Base-by-base conservation (phyloP, 2,888 invertebrate genomes). In the Phrixothrix hirtus region DNA sequence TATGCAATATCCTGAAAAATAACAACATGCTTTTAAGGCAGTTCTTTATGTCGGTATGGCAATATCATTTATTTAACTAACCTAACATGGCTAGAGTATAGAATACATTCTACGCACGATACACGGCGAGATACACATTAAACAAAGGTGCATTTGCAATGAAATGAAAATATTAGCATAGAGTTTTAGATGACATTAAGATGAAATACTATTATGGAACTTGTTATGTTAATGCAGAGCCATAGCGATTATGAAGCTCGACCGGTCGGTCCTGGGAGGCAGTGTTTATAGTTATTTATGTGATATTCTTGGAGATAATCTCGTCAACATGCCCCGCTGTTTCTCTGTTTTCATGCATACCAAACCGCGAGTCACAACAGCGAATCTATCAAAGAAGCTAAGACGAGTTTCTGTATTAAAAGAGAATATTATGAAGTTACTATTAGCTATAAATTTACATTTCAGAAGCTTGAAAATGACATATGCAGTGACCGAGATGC, bases 121-220 rank as follows among this genome's bases (percentile, higher is more conserved):
- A 55, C 55, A 55, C 48, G 43, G 38, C 51, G 55, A 41, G 59
- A 59, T 59, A 57, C 54, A 70, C 65, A 68, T 70, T 60, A 68
- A 71, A 73, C 72, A 73, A 73, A 74, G 73, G 66, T 67, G 69
- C 70, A 71, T 73, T 74, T 65, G 71, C 74, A 71, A 69, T 65
- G 69, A 69, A 70, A 72, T 65, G 72, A 67, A 71, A 72, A 66
- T 74, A 75, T 74, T 74, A 74, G 72, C 75, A 74, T 75, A 74
- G 67, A 69, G 69, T 73, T 74, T 74, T 74, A 75, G 75, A 75
- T 75, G 74, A 74, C 74, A 73, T 69, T 70, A 67, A 69, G 72
- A 76, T 75, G 76, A 76, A 75, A 75, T 75, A 75, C 64, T 66
- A 69, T 66, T 68, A 70, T 70, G 68, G 67, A 73, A 75, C 75